phyloP scores from a whole-genome alignment of 2,797 vertebrate genomes.

The Limnodromus scolopaceus region DNA sequence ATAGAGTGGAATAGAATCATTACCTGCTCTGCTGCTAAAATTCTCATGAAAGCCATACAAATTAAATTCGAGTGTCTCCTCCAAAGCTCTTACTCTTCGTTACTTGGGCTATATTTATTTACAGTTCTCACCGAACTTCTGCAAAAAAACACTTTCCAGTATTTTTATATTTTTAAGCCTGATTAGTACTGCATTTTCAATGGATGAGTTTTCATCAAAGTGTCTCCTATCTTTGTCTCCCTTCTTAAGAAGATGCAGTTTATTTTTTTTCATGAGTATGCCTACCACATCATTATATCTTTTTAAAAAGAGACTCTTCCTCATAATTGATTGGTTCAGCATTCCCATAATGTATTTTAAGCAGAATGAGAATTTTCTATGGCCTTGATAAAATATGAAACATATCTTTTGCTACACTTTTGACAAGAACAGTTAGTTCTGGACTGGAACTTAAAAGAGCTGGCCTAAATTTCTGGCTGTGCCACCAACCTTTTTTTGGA shows the following conservation, averaged over 20 bases:
- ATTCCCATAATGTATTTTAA: not conserved
- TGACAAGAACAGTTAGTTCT: not conserved
- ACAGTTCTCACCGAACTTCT: not conserved
- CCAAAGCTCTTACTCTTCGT: not conserved
- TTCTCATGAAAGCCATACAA: constrained; percentile 13
- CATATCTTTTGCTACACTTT: not conserved
- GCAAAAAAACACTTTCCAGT: not conserved
- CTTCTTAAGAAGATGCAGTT: not conserved
- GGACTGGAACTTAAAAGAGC: not conserved
- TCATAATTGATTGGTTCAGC: not conserved
- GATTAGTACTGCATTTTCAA: not conserved
- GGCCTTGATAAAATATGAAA: not conserved
- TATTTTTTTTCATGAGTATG: not conserved
- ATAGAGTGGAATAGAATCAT: not conserved
- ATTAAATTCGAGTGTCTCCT: constrained; percentile 18
- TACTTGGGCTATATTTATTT: not conserved
- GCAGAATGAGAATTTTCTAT: not conserved
- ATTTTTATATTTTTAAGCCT: not conserved
- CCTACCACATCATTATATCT: not conserved
- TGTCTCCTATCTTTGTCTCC: not conserved
- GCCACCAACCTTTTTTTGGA: not conserved
- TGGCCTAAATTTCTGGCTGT: not conserved
- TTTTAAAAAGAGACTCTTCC: not conserved
- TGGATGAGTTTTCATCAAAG: not conserved
- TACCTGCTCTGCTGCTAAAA: constrained; percentile 6